phyloP scores from a whole-genome alignment of 2,797 vertebrate species.

The Falco biarmicus region DNA sequence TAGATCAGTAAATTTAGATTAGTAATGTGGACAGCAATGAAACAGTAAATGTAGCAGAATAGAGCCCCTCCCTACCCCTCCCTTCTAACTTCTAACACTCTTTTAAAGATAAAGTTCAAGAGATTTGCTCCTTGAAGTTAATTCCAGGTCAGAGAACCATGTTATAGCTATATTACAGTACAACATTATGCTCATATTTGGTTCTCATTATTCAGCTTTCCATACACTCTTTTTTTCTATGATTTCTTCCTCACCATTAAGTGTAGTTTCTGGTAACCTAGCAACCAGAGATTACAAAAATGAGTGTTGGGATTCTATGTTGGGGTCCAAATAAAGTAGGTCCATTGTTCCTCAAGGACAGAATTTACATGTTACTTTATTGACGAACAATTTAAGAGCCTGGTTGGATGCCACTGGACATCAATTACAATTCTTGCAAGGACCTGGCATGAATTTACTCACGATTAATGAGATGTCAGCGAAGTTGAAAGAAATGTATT shows the following conservation, averaged over 20 bases:
- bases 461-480: slow-evolving; percentile 75
- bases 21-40: not conserved
- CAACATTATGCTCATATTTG: not conserved
- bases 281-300: not conserved
- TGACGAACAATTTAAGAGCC: slow-evolving; percentile 70
- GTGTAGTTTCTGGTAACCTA: not conserved
- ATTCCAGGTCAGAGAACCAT: not conserved
- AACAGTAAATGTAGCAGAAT: not conserved
- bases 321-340: not conserved
- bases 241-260: not conserved
- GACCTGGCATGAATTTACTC: slow-evolving; percentile 66
- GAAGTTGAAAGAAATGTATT: slow-evolving; percentile 73
- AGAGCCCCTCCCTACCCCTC: not conserved
- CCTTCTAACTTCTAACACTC: not conserved
- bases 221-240: not conserved
- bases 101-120: not conserved
- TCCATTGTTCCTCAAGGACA: slow-evolving; percentile 57
- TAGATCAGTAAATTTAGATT: not conserved
- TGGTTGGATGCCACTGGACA: slow-evolving; percentile 60
- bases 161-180: not conserved
- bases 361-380: slow-evolving; percentile 70
- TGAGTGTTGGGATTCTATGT: not conserved
- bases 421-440: slow-evolving; percentile 68
- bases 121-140: not conserved
- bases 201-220: not conserved